Evolutionary conservation across 2,797 vertebrate genomes (phyloP), one percentile per base, ranked within the genome.

Genomic region (Rhynchotus rufescens): DNA sequence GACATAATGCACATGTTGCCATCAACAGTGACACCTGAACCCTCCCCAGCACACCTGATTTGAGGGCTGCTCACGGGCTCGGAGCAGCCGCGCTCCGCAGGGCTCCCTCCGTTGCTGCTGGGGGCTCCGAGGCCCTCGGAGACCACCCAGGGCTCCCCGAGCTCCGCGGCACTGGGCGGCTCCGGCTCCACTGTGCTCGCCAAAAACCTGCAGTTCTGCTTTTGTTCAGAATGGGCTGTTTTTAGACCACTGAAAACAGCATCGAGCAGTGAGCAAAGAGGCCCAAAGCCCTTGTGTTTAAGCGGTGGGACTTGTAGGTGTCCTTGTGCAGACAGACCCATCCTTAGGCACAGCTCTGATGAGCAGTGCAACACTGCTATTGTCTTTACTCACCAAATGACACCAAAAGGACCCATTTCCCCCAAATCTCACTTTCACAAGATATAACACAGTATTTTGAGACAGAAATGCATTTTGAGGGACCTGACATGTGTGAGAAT

Each of bases 401-500:
- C 47, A 19, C 12, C 74, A 8, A 36, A 80, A 49, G 49, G n/a
- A 68, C 40, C 15, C 0, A 19, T 15, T 44, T 40, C 44, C 71
- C 59, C 69, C 32, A 44, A 61, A 57, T 1, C 30, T 3, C 51
- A 6, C 40, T 60, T 72, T 21, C 32, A 36, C 38, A 19, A 44
- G 87, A n/a, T 2, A 26, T 0, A 45, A 26, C 1, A 22, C 2
- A 7, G 38, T 4, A 6, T 12, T 26, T 42, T 54, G 81, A 67
- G 80, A 25, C 6, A 34, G 69, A 0, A 20, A 23, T 12, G 9
- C 47, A 22, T 47, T 47, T 11, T 2, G 7, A 71, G 57, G 47
- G 59, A 44, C 44, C 26, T 1, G 2, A 6, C 6, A 32, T 0
- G 0, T 0, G 0, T 8, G 36, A 0, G 6, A 8, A 36, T 2